Base-by-base conservation (phyloP, 2,888 invertebrate genomes). In the Sussaba pulchella region DNA sequence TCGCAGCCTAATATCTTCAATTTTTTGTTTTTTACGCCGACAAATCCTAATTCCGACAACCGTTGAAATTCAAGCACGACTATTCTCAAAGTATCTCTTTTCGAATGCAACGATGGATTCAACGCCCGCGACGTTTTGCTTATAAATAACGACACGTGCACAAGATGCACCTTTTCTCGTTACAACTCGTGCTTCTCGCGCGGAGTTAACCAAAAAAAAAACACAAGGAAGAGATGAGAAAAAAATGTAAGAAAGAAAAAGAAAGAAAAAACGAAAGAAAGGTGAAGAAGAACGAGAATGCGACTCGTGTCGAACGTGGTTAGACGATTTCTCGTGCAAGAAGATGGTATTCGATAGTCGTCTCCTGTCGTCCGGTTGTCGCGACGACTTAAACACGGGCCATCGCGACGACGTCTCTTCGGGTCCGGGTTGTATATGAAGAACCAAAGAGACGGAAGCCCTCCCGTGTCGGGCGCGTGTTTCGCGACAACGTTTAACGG, bases 31-130 rank as follows among this genome's bases (percentile, higher is more conserved):
- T n/a, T n/a, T n/a, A n/a, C n/a, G n/a, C n/a, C n/a, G n/a, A n/a
- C n/a, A 88, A 87, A 87, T 85, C 87, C 86, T 86, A 86, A 89
- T 88, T 87, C 88, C 85, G 64, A 84, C 73, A 84, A 82, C 64
- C 43, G 54, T 77, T 87, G 89, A 89, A 89, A 88, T 87, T 81
- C 83, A 87, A 84, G n/a, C n/a, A 82, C 84, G 87, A 87, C 88
- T 82, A 86, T 87, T 89, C 88, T 78, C 82, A n/a, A 69, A 17
- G 36, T 43, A 52, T 47, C 12, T 39, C 17, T 61, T 19, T 69
- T 24, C 81, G 71, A 84, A 85, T 85, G 88, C 87, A 87, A 85
- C 82, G 84, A 85, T n/a, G 83, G 75, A 72, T 64, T 75, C 50
- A 21, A 61, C 10, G 63, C 43, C 14, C 21, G 54, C 50, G n/a